Base-by-base conservation (phyloP, 2,797 vertebrate genomes). In the Phalloptychus januarius region DNA sequence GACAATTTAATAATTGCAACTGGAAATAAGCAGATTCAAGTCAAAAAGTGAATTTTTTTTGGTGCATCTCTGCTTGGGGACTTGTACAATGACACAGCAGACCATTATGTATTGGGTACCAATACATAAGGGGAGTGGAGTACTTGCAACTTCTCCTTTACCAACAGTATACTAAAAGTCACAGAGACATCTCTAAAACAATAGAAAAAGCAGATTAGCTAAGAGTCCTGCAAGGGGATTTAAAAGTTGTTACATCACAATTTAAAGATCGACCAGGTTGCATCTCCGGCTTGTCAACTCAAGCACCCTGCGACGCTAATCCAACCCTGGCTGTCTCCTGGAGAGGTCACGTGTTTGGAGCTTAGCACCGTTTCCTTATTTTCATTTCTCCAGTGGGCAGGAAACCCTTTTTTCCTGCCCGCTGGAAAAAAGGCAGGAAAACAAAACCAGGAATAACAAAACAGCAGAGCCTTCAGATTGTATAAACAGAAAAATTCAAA, bases 271-370 rank as follows among this genome's bases (percentile, higher is more conserved):
- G 80, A 69, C 75, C 45, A 58, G 83, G 79, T 79, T 76, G 81
- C 72, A 75, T 31, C 61, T 13, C 74, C 8, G 5, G 48, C 2
- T 40, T 50, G 45, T 75, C 28, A 75, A 42, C 67, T 82, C 72
- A 80, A 75, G 33, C 71, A 79, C 48, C 52, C 85, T 72, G 65
- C 33, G 83, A 86, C 38, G 81, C 80, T 91, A 93, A 93, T 93
- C 92, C 89, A 81, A 31, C 28, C 6, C 71, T 77, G 65, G 67
- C 76, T 36, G 33, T 46, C 28, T 76, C 74, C 72, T 63, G 80
- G 69, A 76, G 56, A 74, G 46, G 77, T 85, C 89, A 91, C 82
- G n/a, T 91, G 88, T 79, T 79, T 38, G 71, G 76, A 85, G 88
- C 48, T 91, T 83, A 89, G 63, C 74, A 31, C 74, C 38, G 33